Evolutionary conservation across 2,797 vertebrate species (phyloP), one percentile per base, ranked within the genome.

Genomic region (Fistularia commersonii): DNA sequence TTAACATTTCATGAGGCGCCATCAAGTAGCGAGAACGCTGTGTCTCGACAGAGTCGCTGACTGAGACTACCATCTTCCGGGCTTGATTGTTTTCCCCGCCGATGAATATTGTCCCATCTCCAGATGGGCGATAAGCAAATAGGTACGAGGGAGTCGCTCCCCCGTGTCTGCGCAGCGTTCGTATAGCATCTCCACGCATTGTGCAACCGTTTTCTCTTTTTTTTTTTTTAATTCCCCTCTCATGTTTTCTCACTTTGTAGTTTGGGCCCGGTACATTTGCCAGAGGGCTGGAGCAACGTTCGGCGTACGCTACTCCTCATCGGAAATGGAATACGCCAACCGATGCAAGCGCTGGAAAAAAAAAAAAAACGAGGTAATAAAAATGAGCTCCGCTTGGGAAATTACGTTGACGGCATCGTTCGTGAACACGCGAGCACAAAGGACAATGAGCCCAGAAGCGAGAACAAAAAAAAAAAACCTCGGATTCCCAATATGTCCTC

Each of bases 141-240:
- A 36, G 31, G 14, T 40, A 53, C 15, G 58, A 42, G 58, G n/a
- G 44, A 39, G 65, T 11, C 45, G n/a, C 23, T 52, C 49, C 39
- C 13, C 23, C 12, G 35, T 45, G 47, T 57, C 38, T 23, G 23
- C 23, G 0, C 7, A 6, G 32, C 15, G 32, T 34, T 46, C 42
- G 41, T 35, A 13, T 34, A 13, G 23, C 23, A 23, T 46, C 1
- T 8, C 46, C 50, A 32, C 32, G 7, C 51, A n/a, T 70, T 61
- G 38, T 51, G 14, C 51, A 56, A 56, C 50, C 7, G 3, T 8
- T 32, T 56, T 47, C 23, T 23, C 23, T 23, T 23, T 23, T 23
- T 23, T 23, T 23, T 23, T 23, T 44, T 39, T 51, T n/a, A n/a
- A n/a, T n/a, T 9, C 6, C 31, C 23, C 13, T 23, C 41, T 11